These are phyloP conservation scores for Florisuga fusca DNA, from an alignment of 2,797 vertebrate species.

Conservation along the genomic window DNA sequence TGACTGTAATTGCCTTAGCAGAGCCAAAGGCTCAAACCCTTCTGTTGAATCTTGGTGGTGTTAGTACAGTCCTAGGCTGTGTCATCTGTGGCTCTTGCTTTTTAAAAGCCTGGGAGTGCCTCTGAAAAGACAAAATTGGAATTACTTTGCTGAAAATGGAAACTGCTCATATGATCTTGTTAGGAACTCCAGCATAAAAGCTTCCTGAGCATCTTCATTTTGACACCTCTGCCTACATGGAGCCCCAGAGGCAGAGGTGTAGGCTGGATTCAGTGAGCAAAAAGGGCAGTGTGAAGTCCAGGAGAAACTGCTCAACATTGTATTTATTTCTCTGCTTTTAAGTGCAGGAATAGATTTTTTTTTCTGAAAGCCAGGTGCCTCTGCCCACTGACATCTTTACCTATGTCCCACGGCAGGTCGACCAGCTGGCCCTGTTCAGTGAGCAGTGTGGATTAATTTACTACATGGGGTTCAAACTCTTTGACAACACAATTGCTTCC, in stretches of 20 bases:
- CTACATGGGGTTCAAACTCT: neutral
- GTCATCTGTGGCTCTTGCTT: neutral
- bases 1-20: neutral
- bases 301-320: neutral
- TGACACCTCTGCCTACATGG: accelerated
- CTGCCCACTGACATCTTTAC: neutral
- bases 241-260: neutral
- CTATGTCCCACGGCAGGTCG: neutral
- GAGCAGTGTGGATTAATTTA: neutral
- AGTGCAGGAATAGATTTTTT: neutral
- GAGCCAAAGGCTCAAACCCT: neutral
- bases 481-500: neutral
- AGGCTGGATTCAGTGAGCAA: neutral
- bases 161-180: neutral
- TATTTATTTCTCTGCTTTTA: neutral
- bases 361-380: neutral
- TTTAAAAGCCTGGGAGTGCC: neutral
- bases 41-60: neutral
- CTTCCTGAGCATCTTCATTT: neutral
- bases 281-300: neutral
- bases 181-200: neutral
- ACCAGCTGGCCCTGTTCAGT: accelerated
- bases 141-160: neutral
- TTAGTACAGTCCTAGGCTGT: neutral
- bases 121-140: neutral